A percentile compares a stretch with the other conserved stretches of the same genome.
Evolutionary conservation across 2,797 vertebrate species (phyloP).

Genomic region (Lagocephalus sceleratus): DNA sequence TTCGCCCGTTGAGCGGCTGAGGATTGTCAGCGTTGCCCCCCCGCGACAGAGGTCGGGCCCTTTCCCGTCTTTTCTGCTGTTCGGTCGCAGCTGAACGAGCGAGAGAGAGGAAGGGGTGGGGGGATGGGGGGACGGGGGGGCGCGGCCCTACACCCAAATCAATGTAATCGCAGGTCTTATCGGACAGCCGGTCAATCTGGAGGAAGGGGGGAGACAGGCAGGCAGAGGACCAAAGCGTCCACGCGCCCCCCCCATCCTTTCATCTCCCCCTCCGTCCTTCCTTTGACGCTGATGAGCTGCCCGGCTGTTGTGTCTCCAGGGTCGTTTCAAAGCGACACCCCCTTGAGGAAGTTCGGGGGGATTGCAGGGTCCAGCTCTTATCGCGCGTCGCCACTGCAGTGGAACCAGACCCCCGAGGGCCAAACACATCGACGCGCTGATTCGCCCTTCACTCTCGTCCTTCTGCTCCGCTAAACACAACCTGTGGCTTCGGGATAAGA

Average conservation of each 20-base stretch:
- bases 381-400: constrained; percentile 62
- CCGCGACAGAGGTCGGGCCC: no score
- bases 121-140: constrained; percentile 39
- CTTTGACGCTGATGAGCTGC: constrained; percentile 62
- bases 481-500: constrained; percentile 22
- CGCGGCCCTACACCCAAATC: constrained; percentile 69
- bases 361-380: constrained; percentile 56
- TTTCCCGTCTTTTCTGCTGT: constrained; percentile 17
- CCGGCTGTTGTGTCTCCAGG: constrained; percentile 65
- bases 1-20: no score
- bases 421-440: constrained; percentile 51
- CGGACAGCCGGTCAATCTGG: constrained; percentile 63
- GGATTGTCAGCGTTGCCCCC: no score
- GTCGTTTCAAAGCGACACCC: constrained; percentile 67
- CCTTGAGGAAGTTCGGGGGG: constrained; percentile 60
- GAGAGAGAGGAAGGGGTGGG: constrained; percentile 15
- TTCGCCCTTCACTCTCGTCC: constrained; percentile 63
- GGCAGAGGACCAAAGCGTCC: constrained; percentile 13
- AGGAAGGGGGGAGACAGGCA: constrained; percentile 19
- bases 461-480: constrained; percentile 18
- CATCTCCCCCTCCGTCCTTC: constrained; percentile 53
- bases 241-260: constrained; percentile 26
- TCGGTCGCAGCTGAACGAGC: constrained; percentile 27
- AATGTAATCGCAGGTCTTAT: constrained; percentile 77
- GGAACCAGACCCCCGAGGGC: constrained; percentile 59